Evolutionary conservation across 2,113 vertebrate genomes (phyloP).

Genomic region (Nothocercus julius): DNA sequence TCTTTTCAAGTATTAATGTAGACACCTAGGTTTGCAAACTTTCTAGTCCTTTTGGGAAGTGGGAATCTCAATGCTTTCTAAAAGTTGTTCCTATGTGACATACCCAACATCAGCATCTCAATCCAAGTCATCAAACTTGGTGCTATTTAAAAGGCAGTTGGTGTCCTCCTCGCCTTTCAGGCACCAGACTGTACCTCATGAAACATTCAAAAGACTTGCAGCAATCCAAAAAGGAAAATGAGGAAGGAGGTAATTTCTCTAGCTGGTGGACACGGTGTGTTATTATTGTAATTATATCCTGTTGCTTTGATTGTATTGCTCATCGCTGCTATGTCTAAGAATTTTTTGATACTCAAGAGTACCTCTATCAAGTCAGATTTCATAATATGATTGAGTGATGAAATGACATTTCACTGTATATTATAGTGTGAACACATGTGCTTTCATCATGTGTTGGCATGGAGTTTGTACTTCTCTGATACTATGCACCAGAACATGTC

Average conservation of each 20-base stretch:
- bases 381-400: background rate
- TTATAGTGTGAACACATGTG: background rate
- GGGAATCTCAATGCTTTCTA: background rate
- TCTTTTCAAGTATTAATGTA: background rate
- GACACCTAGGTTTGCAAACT: background rate
- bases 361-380: background rate
- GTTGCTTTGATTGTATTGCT: background rate
- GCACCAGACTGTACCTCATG: constrained; percentile 30
- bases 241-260: background rate
- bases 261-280: background rate
- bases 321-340: background rate
- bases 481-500: background rate
- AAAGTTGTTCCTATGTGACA: accelerated
- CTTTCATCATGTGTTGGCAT: background rate
- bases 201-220: background rate
- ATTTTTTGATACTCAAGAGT: constrained; percentile 50
- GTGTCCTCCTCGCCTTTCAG: background rate
- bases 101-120: background rate
- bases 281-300: background rate
- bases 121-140: background rate
- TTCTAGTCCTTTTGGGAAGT: background rate
- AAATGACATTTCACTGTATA: background rate
- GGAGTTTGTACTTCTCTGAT: background rate
- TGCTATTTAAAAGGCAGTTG: background rate
- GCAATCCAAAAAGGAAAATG: background rate